Percentiles rank a stretch among this genome's conserved stretches.
phyloP scores from a whole-genome alignment of 2,888 invertebrate genomes.

The Osedax frankpressi region DNA sequence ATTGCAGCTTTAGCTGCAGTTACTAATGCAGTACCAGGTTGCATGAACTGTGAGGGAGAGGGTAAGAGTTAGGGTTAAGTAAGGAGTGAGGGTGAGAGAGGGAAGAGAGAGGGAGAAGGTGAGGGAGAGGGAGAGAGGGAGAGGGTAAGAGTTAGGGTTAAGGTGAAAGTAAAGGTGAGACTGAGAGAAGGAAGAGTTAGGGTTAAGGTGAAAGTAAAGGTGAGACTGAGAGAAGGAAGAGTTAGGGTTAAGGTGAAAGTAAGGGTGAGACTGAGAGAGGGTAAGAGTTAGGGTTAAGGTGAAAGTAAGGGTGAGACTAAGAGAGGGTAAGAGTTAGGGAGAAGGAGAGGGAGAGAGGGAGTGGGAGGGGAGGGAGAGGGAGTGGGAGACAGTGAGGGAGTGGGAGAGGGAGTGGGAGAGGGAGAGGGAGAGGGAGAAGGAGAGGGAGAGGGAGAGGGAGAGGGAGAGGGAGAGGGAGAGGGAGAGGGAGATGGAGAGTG shows the following conservation, averaged over 20 bases:
- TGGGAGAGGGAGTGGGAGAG: not conserved
- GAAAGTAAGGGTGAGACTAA: not conserved
- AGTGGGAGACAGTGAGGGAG: too few relatives aligned
- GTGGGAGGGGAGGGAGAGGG: not conserved
- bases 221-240: not conserved
- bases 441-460: too few relatives aligned
- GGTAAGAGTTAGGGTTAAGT: not conserved
- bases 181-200: not conserved
- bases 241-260: not conserved
- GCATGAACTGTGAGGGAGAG: not conserved
- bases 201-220: not conserved
- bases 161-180: not conserved
- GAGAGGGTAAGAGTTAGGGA: not conserved
- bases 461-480: too few relatives aligned
- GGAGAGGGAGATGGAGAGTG: too few relatives aligned
- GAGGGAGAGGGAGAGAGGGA: not conserved
- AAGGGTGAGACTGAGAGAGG: not conserved
- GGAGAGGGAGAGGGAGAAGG: too few relatives aligned
- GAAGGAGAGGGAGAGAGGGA: too few relatives aligned
- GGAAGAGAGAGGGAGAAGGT: not conserved
- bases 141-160: not conserved
- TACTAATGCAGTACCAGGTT: constrained; percentile 55
- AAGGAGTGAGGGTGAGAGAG: not conserved
- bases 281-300: not conserved
- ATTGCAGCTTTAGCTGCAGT: constrained; percentile 66